Conservation (phyloP, 1,140 invertebrate species). For the Caenorhabditis remanei region DNA sequence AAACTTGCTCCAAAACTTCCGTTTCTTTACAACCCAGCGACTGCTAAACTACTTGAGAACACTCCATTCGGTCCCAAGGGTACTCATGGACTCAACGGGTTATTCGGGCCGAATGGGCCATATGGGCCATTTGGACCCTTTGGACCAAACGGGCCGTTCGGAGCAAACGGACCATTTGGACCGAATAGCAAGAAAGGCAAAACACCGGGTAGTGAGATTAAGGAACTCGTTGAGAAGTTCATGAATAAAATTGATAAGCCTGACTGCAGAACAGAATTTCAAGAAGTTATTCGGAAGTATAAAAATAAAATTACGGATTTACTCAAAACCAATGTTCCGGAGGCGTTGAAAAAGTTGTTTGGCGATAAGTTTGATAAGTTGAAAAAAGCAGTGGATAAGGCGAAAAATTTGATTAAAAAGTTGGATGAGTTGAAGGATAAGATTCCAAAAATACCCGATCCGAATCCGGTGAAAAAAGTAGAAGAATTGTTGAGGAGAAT, state of each 20-base stretch:
- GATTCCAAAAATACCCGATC: neutral
- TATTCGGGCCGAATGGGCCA: neutral
- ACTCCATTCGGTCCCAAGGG: neutral
- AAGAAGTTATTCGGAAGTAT: neutral
- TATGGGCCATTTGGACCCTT: neutral
- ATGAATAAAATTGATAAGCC: neutral
- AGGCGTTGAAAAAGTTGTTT: neutral
- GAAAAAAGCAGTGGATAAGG: neutral
- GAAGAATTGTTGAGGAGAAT: neutral
- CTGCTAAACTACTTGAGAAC: constrained; percentile 1
- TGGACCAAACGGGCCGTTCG: neutral
- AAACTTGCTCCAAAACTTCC: neutral
- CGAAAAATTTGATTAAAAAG: neutral
- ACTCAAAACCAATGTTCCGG: neutral
- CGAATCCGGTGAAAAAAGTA: neutral
- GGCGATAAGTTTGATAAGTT: neutral
- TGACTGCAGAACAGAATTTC: neutral
- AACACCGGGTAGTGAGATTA: neutral
- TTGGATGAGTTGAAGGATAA: neutral
- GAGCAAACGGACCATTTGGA: neutral
- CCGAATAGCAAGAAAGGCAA: neutral
- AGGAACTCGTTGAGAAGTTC: neutral
- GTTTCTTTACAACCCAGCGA: neutral
- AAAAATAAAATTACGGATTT: neutral
- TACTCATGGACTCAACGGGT: neutral